A percentile compares a stretch with the other conserved stretches of the same genome.
phyloP scores from a whole-genome alignment of 2,888 invertebrate species.

The Linnaemya tessellans region DNA sequence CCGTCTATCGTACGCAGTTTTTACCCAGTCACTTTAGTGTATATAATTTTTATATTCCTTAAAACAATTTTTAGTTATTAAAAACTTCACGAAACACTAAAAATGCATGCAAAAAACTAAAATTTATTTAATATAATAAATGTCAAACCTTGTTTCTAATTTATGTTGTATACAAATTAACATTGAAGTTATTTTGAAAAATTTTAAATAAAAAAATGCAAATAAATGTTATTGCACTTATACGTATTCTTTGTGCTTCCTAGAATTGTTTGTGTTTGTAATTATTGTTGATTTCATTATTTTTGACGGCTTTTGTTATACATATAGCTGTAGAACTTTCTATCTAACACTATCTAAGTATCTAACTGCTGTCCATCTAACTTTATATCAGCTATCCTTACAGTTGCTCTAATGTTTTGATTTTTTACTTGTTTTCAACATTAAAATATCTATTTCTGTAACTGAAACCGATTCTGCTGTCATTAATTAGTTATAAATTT shows the following conservation, averaged over 20 bases:
- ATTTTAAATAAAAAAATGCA: constrained; percentile 1
- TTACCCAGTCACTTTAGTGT: too few relatives aligned
- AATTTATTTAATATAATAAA: constrained; percentile 2
- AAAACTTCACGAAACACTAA: not conserved
- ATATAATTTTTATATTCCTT: too few relatives aligned
- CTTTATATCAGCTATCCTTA: not conserved
- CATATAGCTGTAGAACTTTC: not conserved
- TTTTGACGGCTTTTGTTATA: constrained; percentile 14
- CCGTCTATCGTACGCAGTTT: too few relatives aligned
- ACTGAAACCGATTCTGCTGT: constrained; percentile 75
- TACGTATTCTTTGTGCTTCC: constrained; percentile 26
- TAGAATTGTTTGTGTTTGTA: constrained; percentile 37
- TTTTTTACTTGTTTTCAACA: not conserved
- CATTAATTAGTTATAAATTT: constrained; percentile 63
- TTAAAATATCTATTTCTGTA: constrained; percentile 76
- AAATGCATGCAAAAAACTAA: constrained; percentile 1
- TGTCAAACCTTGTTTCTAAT: not conserved
- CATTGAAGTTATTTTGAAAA: not conserved
- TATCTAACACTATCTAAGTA: constrained; percentile 3
- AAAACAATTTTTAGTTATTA: too few relatives aligned
- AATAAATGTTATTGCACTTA: constrained; percentile 14
- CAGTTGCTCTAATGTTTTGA: not conserved
- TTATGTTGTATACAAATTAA: not conserved
- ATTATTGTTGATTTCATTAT: constrained; percentile 34
- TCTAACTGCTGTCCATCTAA: constrained; percentile 1